A percentile compares a stretch with the other conserved stretches of the same genome.
These are phyloP conservation scores for Theocolax elegans DNA, from an alignment of 1,140 invertebrate genomes.

Conservation along the genomic window DNA sequence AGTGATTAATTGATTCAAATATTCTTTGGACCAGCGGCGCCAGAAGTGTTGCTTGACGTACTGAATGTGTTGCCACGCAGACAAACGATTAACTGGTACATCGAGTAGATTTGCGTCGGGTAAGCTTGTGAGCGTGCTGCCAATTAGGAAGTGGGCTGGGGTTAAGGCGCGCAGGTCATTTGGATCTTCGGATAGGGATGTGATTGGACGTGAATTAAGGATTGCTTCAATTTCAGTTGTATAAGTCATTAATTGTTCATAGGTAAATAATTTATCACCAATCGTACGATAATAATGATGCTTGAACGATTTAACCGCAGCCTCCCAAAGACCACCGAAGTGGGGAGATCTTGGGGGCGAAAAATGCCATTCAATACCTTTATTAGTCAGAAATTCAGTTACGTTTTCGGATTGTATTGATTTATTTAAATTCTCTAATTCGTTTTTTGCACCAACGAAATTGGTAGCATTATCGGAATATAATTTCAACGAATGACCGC, in stretches of 20 bases:
- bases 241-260: neutral
- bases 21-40: conserved; percentile 3
- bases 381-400: no score
- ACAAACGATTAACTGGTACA: neutral
- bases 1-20: neutral
- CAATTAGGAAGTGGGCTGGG: conserved; percentile 4
- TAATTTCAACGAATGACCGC: neutral
- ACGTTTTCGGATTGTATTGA: no score
- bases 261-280: neutral
- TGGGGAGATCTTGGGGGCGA: neutral
- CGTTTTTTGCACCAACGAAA: neutral
- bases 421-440: neutral
- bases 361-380: no score
- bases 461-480: neutral
- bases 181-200: neutral
- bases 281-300: neutral
- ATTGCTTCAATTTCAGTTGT: neutral
- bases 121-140: neutral
- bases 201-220: conserved; percentile 1
- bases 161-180: neutral
- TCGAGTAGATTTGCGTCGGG: neutral
- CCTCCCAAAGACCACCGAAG: conserved; percentile 29
- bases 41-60: neutral
- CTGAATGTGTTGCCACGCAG: neutral
- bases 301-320: conserved; percentile 3